Base-by-base conservation (phyloP, 2,113 vertebrate species). In the Siniperca knerii region DNA sequence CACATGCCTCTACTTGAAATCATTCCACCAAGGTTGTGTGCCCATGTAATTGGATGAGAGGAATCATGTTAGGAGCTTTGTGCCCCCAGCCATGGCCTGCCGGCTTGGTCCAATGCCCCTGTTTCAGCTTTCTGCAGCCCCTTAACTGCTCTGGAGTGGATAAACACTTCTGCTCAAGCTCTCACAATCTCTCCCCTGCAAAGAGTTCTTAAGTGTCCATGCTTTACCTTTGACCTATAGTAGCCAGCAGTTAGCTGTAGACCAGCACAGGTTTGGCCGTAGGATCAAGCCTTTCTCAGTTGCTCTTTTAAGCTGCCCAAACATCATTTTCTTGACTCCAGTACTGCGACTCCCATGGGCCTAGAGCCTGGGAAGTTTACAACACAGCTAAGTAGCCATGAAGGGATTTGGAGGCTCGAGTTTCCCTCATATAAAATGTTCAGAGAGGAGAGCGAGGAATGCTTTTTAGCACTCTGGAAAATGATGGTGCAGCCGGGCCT, bases 31-130 rank as follows among this genome's bases (percentile, higher is more conserved):
- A 74, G 58, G 77, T 87, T 89, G 25, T 79, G 72, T 79, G 77
- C 64, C 83, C 82, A 52, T 87, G 70, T 92, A 93, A 92, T 87
- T 92, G 87, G 88, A 87, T 93, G 61, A 92, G 85, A 57, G 82
- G 70, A 91, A 89, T 94, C 84, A 58, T 66, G 77, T 89, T 80
- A 66, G 73, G 70, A 88, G 92, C 85, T 88, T 91, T 89, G 87
- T 73, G 79, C 81, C 79, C 58, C 74, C 67, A 44, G 80, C 70
- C 77, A 23, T 75, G 78, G 81, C 82, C 77, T 76, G 40, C 52
- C 2, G 35, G 62, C 57, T 83, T n/a, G 75, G 81, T 92, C 76
- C 72, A 73, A 71, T 84, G 78, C 75, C 77, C 73, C 71, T 5
- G 4, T 71, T 85, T 58, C 79, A 65, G 64, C 82, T 71, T 40